These are phyloP conservation scores for Antheraea mylitta DNA, from an alignment of 1,140 invertebrate species.

Conservation along the genomic window DNA sequence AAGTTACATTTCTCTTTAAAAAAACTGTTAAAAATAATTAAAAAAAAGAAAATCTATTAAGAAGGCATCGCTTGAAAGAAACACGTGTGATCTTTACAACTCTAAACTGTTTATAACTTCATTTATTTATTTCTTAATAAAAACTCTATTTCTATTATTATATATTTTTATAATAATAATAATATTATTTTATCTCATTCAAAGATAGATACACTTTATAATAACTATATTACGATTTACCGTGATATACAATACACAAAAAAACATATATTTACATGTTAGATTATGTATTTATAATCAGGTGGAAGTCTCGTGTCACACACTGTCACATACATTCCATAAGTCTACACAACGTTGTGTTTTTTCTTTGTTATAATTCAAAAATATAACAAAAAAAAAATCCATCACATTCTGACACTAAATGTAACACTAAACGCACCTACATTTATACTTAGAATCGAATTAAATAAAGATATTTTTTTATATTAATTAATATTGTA, in stretches of 20 bases:
- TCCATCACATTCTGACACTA: conserved; percentile 38
- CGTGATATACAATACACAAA: conserved; percentile 45
- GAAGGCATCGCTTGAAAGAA: conserved; percentile 47
- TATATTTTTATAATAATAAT: conserved; percentile 71
- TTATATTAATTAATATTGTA: conserved; percentile 71
- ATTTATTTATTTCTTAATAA: conserved; percentile 74
- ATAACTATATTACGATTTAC: conserved; percentile 54
- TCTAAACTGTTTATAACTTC: conserved; percentile 63
- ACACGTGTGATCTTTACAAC: conserved; percentile 59
- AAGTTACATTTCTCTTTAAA: conserved; percentile 69
- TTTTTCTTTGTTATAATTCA: background rate
- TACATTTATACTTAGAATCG: conserved; percentile 48
- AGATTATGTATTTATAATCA: conserved; percentile 44
- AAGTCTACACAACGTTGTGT: background rate
- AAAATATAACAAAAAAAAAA: conserved; percentile 35
- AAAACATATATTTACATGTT: conserved; percentile 25
- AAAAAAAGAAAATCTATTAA: conserved; percentile 57
- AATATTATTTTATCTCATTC: conserved; percentile 67
- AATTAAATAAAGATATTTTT: conserved; percentile 68
- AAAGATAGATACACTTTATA: conserved; percentile 70
- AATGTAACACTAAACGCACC: conserved; percentile 49
- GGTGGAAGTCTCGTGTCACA: background rate
- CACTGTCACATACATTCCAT: background rate
- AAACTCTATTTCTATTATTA: conserved; percentile 77
- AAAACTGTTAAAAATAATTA: conserved; percentile 75